Evolutionary conservation across 2,797 vertebrate genomes (phyloP).

Genomic region (Pantherophis vulpinus): DNA sequence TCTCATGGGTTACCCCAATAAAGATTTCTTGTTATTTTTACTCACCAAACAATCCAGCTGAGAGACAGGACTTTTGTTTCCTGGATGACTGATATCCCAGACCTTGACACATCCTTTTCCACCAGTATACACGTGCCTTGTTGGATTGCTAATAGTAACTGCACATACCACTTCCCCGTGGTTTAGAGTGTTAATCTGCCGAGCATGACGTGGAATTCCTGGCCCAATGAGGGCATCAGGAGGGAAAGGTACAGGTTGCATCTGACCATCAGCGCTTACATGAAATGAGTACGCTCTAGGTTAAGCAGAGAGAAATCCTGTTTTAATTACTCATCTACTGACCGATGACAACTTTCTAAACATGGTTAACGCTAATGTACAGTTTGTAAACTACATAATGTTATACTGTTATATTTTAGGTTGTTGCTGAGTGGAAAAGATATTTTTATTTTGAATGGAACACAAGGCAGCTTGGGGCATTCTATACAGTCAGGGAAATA

Average conservation of each 20-base stretch:
- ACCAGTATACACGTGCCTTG: constrained; percentile 73
- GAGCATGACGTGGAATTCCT: constrained; percentile 84
- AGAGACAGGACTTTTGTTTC: constrained; percentile 92
- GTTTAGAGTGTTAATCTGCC: constrained; percentile 85
- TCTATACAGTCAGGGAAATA: constrained; percentile 20
- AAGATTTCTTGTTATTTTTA: constrained; percentile 2
- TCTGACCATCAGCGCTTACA: constrained; percentile 86
- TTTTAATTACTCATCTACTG: background rate
- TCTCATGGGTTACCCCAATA: background rate
- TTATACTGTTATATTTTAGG: background rate
- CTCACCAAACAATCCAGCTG: constrained; percentile 93
- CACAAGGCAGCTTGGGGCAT: constrained; percentile 30
- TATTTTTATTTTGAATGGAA: background rate
- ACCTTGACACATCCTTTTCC: constrained; percentile 77
- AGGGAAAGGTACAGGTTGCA: constrained; percentile 88
- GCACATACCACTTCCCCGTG: constrained; percentile 87
- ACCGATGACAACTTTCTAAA: background rate
- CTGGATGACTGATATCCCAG: constrained; percentile 91
- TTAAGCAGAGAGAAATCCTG: background rate
- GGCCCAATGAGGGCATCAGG: constrained; percentile 83
- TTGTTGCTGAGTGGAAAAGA: background rate
- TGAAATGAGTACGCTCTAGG: constrained; percentile 87
- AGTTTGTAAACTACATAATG: background rate
- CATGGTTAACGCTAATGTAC: background rate
- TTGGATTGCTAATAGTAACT: constrained; percentile 87